Conservation (phyloP, 2,113 vertebrate species). For the Anolis sagrei region DNA sequence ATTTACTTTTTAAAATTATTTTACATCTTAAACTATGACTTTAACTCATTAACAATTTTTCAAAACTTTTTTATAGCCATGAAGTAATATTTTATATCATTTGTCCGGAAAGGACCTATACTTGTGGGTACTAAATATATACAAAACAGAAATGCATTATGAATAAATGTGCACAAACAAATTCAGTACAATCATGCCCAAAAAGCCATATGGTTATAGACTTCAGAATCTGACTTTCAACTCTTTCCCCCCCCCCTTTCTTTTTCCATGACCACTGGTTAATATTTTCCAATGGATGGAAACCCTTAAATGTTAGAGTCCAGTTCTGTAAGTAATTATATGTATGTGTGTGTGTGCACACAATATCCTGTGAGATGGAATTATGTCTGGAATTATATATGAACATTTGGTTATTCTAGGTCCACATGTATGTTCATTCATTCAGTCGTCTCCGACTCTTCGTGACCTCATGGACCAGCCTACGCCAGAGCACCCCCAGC, state of each 20-base stretch:
- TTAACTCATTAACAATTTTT: slow-evolving; percentile 63
- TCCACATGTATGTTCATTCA: no score
- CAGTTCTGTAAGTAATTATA: slow-evolving; percentile 25
- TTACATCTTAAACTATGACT: slow-evolving; percentile 56
- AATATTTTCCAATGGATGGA: slow-evolving; percentile 23
- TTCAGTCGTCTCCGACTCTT: no score
- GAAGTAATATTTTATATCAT: slow-evolving; percentile 61
- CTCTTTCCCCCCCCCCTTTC: background rate
- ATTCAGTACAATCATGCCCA: slow-evolving; percentile 35
- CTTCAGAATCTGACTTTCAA: slow-evolving; percentile 1
- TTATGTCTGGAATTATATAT: no score
- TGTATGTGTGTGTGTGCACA: background rate
- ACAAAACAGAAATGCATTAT: slow-evolving; percentile 48
- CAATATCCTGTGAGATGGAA: no score
- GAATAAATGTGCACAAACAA: slow-evolving; percentile 51
- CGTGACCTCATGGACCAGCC: no score
- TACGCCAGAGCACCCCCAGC: no score
- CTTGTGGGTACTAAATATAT: slow-evolving; percentile 38
- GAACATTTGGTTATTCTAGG: no score
- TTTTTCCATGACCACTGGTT: slow-evolving; percentile 34
- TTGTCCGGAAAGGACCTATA: slow-evolving; percentile 43
- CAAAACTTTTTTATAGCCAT: slow-evolving; percentile 60
- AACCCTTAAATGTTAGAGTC: slow-evolving; percentile 9
- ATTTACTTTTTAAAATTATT: no score
- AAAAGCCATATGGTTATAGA: background rate